Evolutionary conservation across 2,888 invertebrate species (phyloP).

Genomic region (Parelbella ahira): DNA sequence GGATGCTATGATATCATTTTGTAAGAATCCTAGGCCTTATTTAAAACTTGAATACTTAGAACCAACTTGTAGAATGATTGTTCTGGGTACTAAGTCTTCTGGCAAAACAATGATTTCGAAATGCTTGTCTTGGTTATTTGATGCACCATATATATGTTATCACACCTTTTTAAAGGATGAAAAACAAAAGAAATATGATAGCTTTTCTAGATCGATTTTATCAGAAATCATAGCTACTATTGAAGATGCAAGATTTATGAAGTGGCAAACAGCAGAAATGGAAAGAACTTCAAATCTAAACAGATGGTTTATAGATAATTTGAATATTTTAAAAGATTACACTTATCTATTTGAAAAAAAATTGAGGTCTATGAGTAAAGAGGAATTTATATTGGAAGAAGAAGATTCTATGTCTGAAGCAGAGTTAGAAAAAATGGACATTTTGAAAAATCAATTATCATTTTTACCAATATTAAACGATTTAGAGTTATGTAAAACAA

Average conservation of each 20-base stretch:
- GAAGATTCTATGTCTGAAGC: conserved; percentile 3
- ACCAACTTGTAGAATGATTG: conserved; percentile 79
- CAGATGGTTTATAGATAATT: conserved; percentile 51
- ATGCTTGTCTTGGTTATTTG: conserved; percentile 76
- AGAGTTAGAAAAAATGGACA: conserved; percentile 33
- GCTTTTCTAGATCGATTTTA: conserved; percentile 50
- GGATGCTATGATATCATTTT: conserved; percentile 74
- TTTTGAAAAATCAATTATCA: conserved; percentile 35
- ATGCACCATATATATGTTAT: conserved; percentile 66
- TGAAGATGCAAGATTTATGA: conserved; percentile 51
- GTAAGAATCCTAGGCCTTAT: conserved; percentile 82
- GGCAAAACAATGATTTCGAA: conserved; percentile 81
- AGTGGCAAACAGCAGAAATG: conserved; percentile 60
- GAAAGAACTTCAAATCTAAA: conserved; percentile 53
- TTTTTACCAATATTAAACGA: conserved; percentile 54
- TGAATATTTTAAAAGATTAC: conserved; percentile 40
- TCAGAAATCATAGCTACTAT: conserved; percentile 64
- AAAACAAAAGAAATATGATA: conserved; percentile 48
- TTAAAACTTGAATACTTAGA: conserved; percentile 79
- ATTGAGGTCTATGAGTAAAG: conserved; percentile 7
- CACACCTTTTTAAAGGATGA: conserved; percentile 41
- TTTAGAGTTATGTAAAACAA: conserved; percentile 42
- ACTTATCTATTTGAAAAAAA: conserved; percentile 37
- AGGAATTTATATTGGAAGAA: conserved; percentile 26
- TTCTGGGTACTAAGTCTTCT: conserved; percentile 81